Evolutionary conservation across 2,797 vertebrate species (phyloP).

Genomic region (Argentina silus): DNA sequence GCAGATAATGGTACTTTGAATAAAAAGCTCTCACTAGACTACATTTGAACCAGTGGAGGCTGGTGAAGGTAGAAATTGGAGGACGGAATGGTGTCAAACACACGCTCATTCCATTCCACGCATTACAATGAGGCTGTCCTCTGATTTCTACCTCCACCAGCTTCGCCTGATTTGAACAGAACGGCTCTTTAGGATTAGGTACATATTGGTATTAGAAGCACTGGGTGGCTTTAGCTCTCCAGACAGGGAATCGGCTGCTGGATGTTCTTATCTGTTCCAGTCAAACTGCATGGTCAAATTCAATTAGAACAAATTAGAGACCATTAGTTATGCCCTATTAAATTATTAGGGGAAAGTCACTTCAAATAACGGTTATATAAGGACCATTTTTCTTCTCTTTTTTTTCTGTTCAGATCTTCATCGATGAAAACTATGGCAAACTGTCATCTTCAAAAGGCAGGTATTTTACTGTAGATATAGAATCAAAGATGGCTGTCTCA

Average conservation of each 20-base stretch:
- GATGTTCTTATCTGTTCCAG: constrained; percentile 33
- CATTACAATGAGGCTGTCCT: no score
- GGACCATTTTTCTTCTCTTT: constrained; percentile 3
- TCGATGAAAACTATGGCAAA: constrained; percentile 11
- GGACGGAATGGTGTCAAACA: no score
- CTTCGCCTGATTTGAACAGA: no score
- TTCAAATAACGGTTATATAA: constrained; percentile 54
- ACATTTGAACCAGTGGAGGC: background rate
- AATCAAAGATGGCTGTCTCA: constrained; percentile 28
- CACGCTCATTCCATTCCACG: no score
- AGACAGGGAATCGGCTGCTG: background rate
- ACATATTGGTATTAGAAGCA: constrained; percentile 5
- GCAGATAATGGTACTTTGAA: background rate
- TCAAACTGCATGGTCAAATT: constrained; percentile 51
- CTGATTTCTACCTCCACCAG: no score
- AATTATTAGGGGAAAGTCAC: constrained; percentile 44
- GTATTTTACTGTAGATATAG: background rate
- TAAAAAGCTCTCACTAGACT: constrained; percentile 1
- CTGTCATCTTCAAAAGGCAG: constrained; percentile 33
- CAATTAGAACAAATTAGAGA: constrained; percentile 56
- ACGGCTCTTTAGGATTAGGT: background rate
- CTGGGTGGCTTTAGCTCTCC: background rate
- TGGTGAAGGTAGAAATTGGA: no score
- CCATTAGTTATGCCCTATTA: constrained; percentile 64
- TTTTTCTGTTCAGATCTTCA: constrained; percentile 19